Percentiles rank a stretch among this genome's conserved stretches.
Conservation (phyloP, 2,797 vertebrate genomes). For the Smutsia temminckii region DNA sequence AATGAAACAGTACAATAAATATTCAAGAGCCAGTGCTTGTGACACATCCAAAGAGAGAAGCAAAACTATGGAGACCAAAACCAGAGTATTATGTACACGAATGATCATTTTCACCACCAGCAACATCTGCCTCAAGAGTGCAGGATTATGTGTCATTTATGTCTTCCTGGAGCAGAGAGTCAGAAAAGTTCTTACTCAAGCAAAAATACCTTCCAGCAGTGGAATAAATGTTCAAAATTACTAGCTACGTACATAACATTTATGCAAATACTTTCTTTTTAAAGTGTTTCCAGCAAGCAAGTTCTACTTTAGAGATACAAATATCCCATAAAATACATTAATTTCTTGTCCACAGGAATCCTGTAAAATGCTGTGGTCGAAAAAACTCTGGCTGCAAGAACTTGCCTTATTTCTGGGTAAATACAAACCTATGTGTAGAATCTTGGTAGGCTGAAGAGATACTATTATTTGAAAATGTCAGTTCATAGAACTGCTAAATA, state of each 20-base stretch:
- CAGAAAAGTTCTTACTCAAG: constrained; percentile 78
- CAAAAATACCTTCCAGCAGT: constrained; percentile 77
- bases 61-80: background rate
- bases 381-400: constrained; percentile 73
- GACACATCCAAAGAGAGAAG: background rate
- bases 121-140: background rate
- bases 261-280: constrained; percentile 81
- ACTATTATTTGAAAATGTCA: constrained; percentile 64
- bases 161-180: background rate
- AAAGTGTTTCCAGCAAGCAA: constrained; percentile 70
- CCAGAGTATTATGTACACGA: background rate
- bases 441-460: constrained; percentile 55
- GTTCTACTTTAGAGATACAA: constrained; percentile 79
- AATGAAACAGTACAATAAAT: background rate
- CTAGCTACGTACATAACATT: constrained; percentile 79
- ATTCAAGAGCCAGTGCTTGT: background rate
- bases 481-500: background rate
- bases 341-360: constrained; percentile 80
- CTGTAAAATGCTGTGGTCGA: constrained; percentile 73
- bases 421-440: constrained; percentile 40
- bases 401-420: constrained; percentile 78
- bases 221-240: constrained; percentile 78
- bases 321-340: constrained; percentile 75
- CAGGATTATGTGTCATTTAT: background rate
- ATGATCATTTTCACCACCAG: background rate